These are phyloP conservation scores for Daktulosphaira vitifoliae DNA, from an alignment of 1,140 invertebrate species.

Conservation along the genomic window DNA sequence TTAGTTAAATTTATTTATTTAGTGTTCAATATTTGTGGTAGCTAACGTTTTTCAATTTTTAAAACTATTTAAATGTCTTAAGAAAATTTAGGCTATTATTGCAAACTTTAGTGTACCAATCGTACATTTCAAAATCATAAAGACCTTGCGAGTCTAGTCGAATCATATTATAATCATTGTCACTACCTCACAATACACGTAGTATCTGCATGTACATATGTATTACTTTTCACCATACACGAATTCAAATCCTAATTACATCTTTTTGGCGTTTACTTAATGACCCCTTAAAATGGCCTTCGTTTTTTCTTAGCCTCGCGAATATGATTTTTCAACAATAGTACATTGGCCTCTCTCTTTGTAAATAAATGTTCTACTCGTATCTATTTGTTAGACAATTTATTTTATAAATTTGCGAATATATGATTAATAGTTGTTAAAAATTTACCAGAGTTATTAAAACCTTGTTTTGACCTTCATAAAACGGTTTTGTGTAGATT, in stretches of 20 bases:
- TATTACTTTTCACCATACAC: background rate
- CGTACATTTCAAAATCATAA: conserved; percentile 2
- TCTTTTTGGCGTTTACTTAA: conserved; percentile 1
- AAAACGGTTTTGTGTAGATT: too few species aligned
- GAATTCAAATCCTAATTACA: conserved; percentile 24
- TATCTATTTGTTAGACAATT: background rate
- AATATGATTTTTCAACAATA: conserved; percentile 27
- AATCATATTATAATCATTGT: background rate
- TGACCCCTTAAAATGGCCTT: background rate
- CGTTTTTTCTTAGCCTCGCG: conserved; percentile 1
- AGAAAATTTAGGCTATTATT: too few species aligned
- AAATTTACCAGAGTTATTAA: conserved; percentile 12
- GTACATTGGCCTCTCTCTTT: conserved; percentile 7
- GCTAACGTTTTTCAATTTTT: too few species aligned
- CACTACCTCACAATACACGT: background rate
- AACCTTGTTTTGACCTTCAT: too few species aligned
- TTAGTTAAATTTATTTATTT: too few species aligned
- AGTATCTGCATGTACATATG: background rate
- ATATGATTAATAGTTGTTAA: conserved; percentile 24
- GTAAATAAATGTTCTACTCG: background rate
- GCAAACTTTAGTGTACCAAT: too few species aligned
- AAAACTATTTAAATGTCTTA: too few species aligned
- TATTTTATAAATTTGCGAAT: conserved; percentile 3
- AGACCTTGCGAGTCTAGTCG: background rate
- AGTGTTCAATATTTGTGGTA: too few species aligned